Evolutionary conservation across 1,140 invertebrate genomes (phyloP).

Genomic region (silkworm (Bombyx mori)): ASM3026992v2 NC_085115.1:1000001-1000500

Average conservation of each 20-base stretch:
- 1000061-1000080: too few relatives aligned
- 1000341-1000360: slow-evolving; percentile 55
- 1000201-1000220: slow-evolving; percentile 79
- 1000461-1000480: not conserved
- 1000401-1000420: slow-evolving; percentile 80
- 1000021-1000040: too few relatives aligned
- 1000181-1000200: slow-evolving; percentile 88
- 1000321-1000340: slow-evolving; percentile 49
- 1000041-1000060: too few relatives aligned
- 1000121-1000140: slow-evolving; percentile 27
- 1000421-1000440: slow-evolving; percentile 82
- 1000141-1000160: slow-evolving; percentile 46
- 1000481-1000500: not conserved
- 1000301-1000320: slow-evolving; percentile 71
- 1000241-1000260: slow-evolving; percentile 62
- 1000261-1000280: slow-evolving; percentile 80
- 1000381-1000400: slow-evolving; percentile 77
- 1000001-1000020: too few relatives aligned
- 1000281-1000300: slow-evolving; percentile 76
- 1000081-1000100: too few relatives aligned
- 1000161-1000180: slow-evolving; percentile 82
- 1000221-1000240: slow-evolving; percentile 73
- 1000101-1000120: too few relatives aligned
- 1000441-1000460: slow-evolving; percentile 74
- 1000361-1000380: slow-evolving; percentile 52